These are phyloP conservation scores for Marmota monax DNA, from an alignment of 2,113 vertebrate genomes.

Conservation along the genomic window DNA sequence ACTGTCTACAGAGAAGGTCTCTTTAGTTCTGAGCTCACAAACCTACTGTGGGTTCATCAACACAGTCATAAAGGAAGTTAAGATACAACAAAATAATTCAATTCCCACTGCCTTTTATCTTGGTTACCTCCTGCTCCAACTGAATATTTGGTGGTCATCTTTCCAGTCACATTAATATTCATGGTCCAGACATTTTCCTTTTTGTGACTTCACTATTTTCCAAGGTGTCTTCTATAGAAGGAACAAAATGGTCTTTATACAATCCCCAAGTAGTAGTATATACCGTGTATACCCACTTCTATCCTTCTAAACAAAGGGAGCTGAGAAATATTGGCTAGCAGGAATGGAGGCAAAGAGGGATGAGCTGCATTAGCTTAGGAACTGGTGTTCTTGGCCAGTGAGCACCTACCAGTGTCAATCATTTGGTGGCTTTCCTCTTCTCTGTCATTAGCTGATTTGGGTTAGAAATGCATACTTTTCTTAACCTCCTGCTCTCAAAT, in stretches of 20 bases:
- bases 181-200: neutral
- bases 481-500: neutral
- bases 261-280: neutral
- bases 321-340: neutral
- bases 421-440: neutral
- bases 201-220: neutral
- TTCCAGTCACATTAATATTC: neutral
- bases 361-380: neutral
- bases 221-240: neutral
- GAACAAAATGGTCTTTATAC: neutral
- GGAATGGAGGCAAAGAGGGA: neutral
- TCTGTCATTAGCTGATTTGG: neutral
- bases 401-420: neutral
- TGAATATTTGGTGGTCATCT: neutral
- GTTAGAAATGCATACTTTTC: neutral
- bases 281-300: neutral
- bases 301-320: neutral
- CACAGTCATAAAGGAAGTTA: neutral
- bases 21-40: neutral
- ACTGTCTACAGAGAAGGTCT: neutral
- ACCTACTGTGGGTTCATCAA: neutral
- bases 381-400: neutral
- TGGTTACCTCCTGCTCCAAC: neutral
- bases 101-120: neutral
- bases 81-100: neutral